phyloP scores from a whole-genome alignment of 2,888 invertebrate genomes.

The Diadegma fenestrale region DNA sequence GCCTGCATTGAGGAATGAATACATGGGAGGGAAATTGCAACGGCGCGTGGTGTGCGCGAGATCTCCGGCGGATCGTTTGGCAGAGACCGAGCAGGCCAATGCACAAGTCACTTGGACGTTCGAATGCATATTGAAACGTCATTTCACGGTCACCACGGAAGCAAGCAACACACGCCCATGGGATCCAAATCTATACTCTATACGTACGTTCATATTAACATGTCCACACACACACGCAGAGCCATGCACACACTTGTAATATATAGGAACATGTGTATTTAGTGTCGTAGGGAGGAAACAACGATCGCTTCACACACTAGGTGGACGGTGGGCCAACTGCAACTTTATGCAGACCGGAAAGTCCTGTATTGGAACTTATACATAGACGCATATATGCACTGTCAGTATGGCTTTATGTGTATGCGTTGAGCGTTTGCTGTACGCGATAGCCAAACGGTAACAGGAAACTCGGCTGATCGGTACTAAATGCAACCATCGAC shows the following conservation, averaged over 20 bases:
- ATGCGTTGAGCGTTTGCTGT: slow-evolving; percentile 58
- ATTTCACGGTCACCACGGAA: slow-evolving; percentile 79
- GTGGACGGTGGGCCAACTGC: background rate
- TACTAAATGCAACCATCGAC: slow-evolving; percentile 68
- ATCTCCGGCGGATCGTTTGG: background rate
- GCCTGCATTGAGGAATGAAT: background rate
- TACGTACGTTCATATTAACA: background rate
- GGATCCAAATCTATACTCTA: background rate
- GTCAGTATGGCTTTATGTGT: slow-evolving; percentile 19
- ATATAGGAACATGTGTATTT: background rate
- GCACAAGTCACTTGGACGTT: slow-evolving; percentile 70
- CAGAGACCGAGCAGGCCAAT: background rate
- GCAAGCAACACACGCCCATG: slow-evolving; percentile 48
- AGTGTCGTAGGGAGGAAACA: slow-evolving; percentile 35
- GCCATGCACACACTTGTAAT: background rate
- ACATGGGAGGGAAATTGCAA: slow-evolving; percentile 27
- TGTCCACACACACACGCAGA: background rate
- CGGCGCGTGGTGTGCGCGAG: slow-evolving; percentile 33
- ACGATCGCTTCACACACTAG: slow-evolving; percentile 11
- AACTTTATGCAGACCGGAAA: slow-evolving; percentile 27
- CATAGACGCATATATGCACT: background rate
- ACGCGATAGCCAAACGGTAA: slow-evolving; percentile 66
- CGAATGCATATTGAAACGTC: slow-evolving; percentile 80
- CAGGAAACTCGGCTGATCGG: slow-evolving; percentile 71
- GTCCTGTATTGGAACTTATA: slow-evolving; percentile 18